These are phyloP conservation scores for Nannoperca australis DNA, from an alignment of 2,797 vertebrate species.

Conservation along the genomic window DNA sequence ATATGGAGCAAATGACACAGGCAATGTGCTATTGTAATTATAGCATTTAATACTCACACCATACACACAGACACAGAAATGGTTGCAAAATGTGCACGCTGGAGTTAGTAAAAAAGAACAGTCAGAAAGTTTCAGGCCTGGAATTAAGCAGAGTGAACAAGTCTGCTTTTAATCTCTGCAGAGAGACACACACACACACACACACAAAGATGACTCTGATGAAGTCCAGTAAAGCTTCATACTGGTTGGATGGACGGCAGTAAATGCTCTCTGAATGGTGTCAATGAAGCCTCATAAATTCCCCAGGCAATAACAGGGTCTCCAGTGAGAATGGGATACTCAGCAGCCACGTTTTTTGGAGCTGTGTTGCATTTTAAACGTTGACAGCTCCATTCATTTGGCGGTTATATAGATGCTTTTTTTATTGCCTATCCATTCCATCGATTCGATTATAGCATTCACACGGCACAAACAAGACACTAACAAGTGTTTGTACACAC, in stretches of 20 bases:
- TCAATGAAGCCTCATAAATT: constrained; percentile 73
- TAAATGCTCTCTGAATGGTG: constrained; percentile 67
- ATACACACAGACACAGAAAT: constrained; percentile 2
- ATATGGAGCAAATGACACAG: constrained; percentile 54
- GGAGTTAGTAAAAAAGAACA: neutral
- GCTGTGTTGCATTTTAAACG: constrained; percentile 56
- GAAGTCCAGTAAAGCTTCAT: constrained; percentile 55
- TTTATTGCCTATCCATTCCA: constrained; percentile 41
- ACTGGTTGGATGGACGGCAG: constrained; percentile 53
- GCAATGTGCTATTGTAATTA: constrained; percentile 32
- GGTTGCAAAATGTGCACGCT: neutral
- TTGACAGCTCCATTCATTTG: constrained; percentile 36
- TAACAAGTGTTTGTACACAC: constrained; percentile 3
- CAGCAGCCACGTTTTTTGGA: constrained; percentile 59
- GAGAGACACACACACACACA: constrained; percentile 36
- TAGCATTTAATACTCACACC: constrained; percentile 22
- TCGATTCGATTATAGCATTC: neutral
- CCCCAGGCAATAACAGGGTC: constrained; percentile 57
- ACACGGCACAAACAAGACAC: constrained; percentile 5
- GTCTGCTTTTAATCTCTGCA: constrained; percentile 38
- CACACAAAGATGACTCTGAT: constrained; percentile 38
- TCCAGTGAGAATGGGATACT: constrained; percentile 49
- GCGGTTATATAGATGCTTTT: constrained; percentile 35
- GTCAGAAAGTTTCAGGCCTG: constrained; percentile 7
- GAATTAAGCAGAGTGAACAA: constrained; percentile 31